A percentile compares a stretch with the other conserved stretches of the same genome.
These are phyloP conservation scores for Brenthis ino DNA, from an alignment of 2,888 invertebrate genomes.

Conservation along the genomic window DNA sequence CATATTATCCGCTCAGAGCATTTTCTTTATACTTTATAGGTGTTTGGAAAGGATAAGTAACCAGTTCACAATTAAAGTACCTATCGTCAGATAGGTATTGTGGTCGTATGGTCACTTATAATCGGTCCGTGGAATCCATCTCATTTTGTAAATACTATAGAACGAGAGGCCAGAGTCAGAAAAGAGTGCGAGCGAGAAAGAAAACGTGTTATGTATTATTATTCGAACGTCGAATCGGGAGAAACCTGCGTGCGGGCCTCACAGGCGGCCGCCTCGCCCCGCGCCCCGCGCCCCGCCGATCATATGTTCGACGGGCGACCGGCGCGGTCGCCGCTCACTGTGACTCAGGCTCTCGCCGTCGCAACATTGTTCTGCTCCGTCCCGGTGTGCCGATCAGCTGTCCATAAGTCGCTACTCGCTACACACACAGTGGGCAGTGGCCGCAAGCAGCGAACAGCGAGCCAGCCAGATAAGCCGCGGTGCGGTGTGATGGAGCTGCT, in stretches of 20 bases:
- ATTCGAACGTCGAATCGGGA: constrained; percentile 73
- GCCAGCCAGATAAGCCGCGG: constrained; percentile 70
- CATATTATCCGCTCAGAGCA: background rate
- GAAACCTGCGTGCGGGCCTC: constrained; percentile 82
- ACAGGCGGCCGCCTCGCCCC: constrained; percentile 57
- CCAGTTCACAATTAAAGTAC: constrained; percentile 38
- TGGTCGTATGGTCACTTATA: constrained; percentile 42
- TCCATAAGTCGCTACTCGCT: constrained; percentile 49
- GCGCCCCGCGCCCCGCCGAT: constrained; percentile 69
- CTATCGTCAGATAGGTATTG: constrained; percentile 39
- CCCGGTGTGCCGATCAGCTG: constrained; percentile 70
- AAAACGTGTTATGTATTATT: constrained; percentile 73
- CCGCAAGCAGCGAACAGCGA: constrained; percentile 37
- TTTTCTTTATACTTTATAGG: constrained; percentile 16
- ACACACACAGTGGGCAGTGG: constrained; percentile 34
- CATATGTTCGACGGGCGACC: constrained; percentile 73
- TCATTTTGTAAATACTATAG: constrained; percentile 61
- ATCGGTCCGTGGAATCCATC: constrained; percentile 52
- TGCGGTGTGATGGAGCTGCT: constrained; percentile 82
- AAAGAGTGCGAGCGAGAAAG: constrained; percentile 57
- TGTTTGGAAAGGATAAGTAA: constrained; percentile 33
- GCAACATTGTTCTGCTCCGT: constrained; percentile 56
- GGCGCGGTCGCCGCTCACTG: constrained; percentile 62
- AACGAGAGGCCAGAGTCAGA: constrained; percentile 57
- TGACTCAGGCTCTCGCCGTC: constrained; percentile 77